Evolutionary conservation across 2,113 vertebrate species (phyloP).

Genomic region (Meleagris gallopavo): DNA sequence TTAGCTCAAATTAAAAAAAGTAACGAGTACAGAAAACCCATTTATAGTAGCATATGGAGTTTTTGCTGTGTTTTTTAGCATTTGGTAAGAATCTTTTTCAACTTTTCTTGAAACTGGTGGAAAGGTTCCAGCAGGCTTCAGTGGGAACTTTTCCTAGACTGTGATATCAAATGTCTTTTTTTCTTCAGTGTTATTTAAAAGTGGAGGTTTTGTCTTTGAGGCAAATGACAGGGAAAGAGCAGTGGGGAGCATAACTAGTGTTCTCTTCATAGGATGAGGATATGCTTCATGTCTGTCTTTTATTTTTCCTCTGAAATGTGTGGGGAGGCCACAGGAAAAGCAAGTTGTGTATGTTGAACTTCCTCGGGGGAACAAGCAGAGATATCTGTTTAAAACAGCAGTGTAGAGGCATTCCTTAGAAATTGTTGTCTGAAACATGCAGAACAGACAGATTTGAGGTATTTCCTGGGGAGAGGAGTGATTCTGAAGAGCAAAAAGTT

Average conservation of each 20-base stretch:
- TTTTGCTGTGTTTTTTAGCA: background rate
- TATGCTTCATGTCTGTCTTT: background rate
- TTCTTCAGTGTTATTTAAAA: background rate
- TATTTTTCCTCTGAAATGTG: background rate
- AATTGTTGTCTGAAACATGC: background rate
- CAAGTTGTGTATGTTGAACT: background rate
- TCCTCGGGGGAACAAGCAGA: background rate
- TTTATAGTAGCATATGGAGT: background rate
- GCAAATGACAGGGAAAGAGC: background rate
- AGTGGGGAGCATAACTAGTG: background rate
- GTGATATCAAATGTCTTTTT: background rate
- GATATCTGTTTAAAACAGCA: background rate
- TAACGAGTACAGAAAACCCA: background rate
- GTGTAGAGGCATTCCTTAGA: constrained; percentile 16
- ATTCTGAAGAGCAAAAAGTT: constrained; percentile 8
- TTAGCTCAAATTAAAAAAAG: background rate
- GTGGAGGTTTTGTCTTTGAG: constrained; percentile 19
- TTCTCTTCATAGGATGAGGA: background rate
- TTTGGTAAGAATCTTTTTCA: background rate
- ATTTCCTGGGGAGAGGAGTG: background rate
- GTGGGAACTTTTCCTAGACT: background rate
- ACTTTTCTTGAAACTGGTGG: background rate
- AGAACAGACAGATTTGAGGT: background rate
- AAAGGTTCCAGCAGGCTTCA: background rate
- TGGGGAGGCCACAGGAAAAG: background rate